Percentiles rank a stretch among this genome's conserved stretches.
These are phyloP conservation scores for Arrhopalites spinosus DNA, from an alignment of 2,888 invertebrate genomes.

Conservation along the genomic window DNA sequence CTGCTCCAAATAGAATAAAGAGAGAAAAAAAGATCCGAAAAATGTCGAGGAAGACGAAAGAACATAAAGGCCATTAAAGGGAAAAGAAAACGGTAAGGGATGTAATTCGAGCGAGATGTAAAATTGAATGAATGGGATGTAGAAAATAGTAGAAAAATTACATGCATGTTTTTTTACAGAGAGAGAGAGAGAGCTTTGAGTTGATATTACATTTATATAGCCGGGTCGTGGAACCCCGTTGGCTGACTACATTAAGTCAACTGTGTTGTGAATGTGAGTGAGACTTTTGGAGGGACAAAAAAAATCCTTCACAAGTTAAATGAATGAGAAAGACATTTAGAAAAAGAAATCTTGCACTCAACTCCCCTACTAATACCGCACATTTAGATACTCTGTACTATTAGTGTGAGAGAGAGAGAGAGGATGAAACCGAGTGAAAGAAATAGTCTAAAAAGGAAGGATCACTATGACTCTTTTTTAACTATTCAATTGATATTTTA, in stretches of 20 bases:
- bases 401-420: constrained; percentile 5
- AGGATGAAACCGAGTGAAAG: constrained; percentile 20
- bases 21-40: background rate
- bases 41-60: background rate
- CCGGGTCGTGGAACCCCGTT: background rate
- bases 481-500: background rate
- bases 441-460: background rate
- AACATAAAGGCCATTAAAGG: background rate
- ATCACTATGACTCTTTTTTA: constrained; percentile 3
- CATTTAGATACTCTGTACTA: background rate
- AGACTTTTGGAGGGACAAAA: background rate
- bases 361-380: background rate
- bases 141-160: background rate
- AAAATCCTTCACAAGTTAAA: background rate
- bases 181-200: background rate
- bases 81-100: background rate
- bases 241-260: background rate
- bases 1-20: background rate
- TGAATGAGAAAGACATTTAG: constrained; percentile 11
- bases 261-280: background rate
- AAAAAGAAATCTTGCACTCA: background rate
- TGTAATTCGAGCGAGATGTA: constrained; percentile 27
- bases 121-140: constrained; percentile 25
- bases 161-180: background rate
- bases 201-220: background rate